Conservation (phyloP, 1,140 invertebrate species). For the Brachionus angularis region DNA sequence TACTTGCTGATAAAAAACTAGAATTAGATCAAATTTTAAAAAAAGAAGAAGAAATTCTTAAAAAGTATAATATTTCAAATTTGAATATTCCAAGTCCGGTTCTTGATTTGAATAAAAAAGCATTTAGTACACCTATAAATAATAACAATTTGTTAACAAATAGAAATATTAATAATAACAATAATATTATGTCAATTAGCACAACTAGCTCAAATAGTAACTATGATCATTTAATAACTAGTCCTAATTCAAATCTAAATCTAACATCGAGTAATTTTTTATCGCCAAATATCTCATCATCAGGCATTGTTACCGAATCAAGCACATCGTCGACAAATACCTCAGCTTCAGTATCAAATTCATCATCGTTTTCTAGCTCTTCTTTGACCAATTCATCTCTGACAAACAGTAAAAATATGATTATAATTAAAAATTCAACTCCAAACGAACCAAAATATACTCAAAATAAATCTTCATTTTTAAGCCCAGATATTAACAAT, state of each 20-base stretch:
- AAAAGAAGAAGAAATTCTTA: not conserved
- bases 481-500: too few species aligned
- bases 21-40: not conserved
- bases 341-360: conserved; percentile 17
- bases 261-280: not conserved
- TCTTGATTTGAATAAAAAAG: not conserved
- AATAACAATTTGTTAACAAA: too few species aligned
- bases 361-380: conserved; percentile 18
- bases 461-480: too few species aligned
- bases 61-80: conserved; percentile 6
- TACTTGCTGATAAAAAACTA: conserved; percentile 18
- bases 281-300: not conserved
- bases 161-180: too few species aligned
- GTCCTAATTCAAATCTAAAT: not conserved
- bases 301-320: conserved; percentile 1
- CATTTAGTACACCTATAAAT: not conserved
- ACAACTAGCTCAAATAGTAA: conserved; percentile 1
- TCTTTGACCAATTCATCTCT: conserved; percentile 6
- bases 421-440: conserved; percentile 11
- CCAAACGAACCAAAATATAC: too few species aligned
- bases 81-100: conserved; percentile 10
- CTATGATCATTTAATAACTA: too few species aligned
- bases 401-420: conserved; percentile 19
- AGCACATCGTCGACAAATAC: not conserved
- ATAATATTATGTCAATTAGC: not conserved